phyloP scores from a whole-genome alignment of 2,797 vertebrate species.

The Schizopygopsis malacanthus region DNA sequence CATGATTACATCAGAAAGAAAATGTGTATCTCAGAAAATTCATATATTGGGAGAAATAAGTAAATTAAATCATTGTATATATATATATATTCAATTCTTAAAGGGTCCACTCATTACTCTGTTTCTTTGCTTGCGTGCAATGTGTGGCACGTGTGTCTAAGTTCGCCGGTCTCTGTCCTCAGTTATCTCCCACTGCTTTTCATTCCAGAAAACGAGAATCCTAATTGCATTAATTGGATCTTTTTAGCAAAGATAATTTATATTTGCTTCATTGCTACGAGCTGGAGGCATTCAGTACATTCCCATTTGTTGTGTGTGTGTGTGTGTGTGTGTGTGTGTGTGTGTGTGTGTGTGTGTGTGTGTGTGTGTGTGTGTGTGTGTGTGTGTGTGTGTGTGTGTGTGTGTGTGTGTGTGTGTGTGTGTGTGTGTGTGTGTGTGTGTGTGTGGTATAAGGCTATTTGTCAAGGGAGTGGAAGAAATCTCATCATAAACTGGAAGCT shows the following conservation, averaged over 20 bases:
- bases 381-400: no score
- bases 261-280: constrained; percentile 24
- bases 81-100: not conserved
- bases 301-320: not conserved
- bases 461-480: constrained; percentile 47
- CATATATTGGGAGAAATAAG: no score
- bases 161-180: not conserved
- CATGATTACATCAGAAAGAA: not conserved
- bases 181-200: not conserved
- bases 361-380: no score
- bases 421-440: not conserved
- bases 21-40: no score
- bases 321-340: no score
- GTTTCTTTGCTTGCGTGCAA: not conserved
- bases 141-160: not conserved
- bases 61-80: no score
- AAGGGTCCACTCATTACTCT: not conserved
- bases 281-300: constrained; percentile 3
- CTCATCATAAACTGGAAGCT: constrained; percentile 50
- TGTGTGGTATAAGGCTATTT: constrained; percentile 25
- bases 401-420: not conserved
- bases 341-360: no score
- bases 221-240: constrained; percentile 36
- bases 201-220: constrained; percentile 7
- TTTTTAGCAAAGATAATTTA: constrained; percentile 29